Evolutionary conservation across 1,140 invertebrate genomes (phyloP).

Genomic region (Tenebrio molitor): DNA sequence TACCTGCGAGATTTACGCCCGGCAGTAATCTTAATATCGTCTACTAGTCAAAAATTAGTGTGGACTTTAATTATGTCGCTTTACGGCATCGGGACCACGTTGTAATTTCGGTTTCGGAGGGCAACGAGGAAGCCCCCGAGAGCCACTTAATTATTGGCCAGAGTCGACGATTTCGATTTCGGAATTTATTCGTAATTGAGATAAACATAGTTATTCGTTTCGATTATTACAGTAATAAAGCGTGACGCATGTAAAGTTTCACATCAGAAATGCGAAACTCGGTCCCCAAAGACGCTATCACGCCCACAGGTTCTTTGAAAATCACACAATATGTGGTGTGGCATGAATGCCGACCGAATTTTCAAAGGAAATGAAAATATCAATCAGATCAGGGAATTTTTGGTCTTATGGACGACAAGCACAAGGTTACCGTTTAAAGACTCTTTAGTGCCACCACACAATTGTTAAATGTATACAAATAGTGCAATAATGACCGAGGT

Average conservation of each 20-base stretch:
- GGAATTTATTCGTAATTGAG: slow-evolving; percentile 33
- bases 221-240: slow-evolving; percentile 35
- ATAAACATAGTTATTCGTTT: slow-evolving; percentile 23
- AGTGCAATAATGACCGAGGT: slow-evolving; percentile 64
- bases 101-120: background rate
- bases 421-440: background rate
- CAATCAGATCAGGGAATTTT: slow-evolving; percentile 10
- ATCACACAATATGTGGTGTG: slow-evolving; percentile 10
- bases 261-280: slow-evolving; percentile 9
- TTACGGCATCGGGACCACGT: background rate
- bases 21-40: slow-evolving; percentile 12
- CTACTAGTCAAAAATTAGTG: slow-evolving; percentile 19
- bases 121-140: background rate
- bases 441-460: slow-evolving; percentile 49
- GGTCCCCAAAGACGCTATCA: background rate
- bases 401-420: background rate
- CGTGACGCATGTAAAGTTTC: slow-evolving; percentile 35
- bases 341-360: slow-evolving; percentile 23
- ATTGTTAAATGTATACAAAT: slow-evolving; percentile 63
- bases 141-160: slow-evolving; percentile 21
- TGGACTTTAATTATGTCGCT: slow-evolving; percentile 3
- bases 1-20: slow-evolving; percentile 12
- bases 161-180: slow-evolving; percentile 10
- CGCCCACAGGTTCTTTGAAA: background rate
- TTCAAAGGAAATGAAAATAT: slow-evolving; percentile 30